Conservation (phyloP, 2,888 invertebrate species). For the Drosophila atroscutellata region DNA sequence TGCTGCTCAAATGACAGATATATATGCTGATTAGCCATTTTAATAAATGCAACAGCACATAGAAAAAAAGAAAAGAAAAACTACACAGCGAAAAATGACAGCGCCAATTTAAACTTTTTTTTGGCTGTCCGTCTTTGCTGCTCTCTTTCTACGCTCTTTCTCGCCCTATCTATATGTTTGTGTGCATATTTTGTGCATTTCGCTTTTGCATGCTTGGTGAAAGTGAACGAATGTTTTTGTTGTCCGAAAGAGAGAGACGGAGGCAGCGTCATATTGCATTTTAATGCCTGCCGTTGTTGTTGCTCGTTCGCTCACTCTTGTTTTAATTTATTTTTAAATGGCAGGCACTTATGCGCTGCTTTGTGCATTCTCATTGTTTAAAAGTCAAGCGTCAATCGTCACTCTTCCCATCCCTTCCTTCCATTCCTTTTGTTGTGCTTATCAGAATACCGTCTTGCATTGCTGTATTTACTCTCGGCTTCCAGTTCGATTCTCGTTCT, state of each 20-base stretch:
- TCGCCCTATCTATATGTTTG: constrained; percentile 7
- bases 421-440: constrained; percentile 17
- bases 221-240: constrained; percentile 63
- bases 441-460: constrained; percentile 31
- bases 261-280: constrained; percentile 49
- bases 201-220: constrained; percentile 61
- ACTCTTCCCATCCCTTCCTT: constrained; percentile 18
- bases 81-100: constrained; percentile 49
- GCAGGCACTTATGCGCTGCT: constrained; percentile 22
- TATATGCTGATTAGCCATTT: constrained; percentile 52
- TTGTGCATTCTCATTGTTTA: constrained; percentile 16
- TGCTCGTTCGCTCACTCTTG: background rate
- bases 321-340: constrained; percentile 56
- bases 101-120: constrained; percentile 62
- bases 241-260: background rate
- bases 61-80: constrained; percentile 14
- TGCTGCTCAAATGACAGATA: constrained; percentile 16
- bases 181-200: constrained; percentile 30
- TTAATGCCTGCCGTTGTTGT: constrained; percentile 33
- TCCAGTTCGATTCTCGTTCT: constrained; percentile 13
- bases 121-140: constrained; percentile 21
- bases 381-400: constrained; percentile 17
- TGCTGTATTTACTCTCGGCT: constrained; percentile 8
- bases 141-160: constrained; percentile 16
- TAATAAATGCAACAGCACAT: constrained; percentile 51